A percentile compares a stretch with the other conserved stretches of the same genome.
phyloP scores from a whole-genome alignment of 2,888 invertebrate genomes.

The Polydrusus pterygomalis region DNA sequence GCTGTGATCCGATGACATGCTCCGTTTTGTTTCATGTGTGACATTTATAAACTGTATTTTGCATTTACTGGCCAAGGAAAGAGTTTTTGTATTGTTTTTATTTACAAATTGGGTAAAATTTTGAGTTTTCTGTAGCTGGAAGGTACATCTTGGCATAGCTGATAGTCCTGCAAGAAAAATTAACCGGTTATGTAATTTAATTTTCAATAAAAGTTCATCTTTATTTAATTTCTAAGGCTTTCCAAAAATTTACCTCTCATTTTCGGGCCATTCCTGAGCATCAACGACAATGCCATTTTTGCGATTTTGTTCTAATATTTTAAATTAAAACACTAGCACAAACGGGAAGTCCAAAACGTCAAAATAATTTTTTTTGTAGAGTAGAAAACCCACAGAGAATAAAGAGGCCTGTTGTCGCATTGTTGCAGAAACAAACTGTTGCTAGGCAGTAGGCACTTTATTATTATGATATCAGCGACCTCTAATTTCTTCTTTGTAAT shows the following conservation, averaged over 20 bases:
- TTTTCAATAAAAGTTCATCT: background rate
- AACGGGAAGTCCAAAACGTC: constrained; percentile 5
- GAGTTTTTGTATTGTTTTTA: constrained; percentile 47
- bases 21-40: constrained; percentile 56
- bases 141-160: constrained; percentile 49
- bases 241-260: constrained; percentile 62
- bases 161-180: constrained; percentile 53
- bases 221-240: background rate
- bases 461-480: too few relatives aligned
- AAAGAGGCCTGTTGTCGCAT: too few relatives aligned
- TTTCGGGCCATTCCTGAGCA: constrained; percentile 70
- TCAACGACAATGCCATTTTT: constrained; percentile 64
- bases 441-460: too few relatives aligned
- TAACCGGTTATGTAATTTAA: constrained; percentile 61
- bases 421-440: too few relatives aligned
- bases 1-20: constrained; percentile 74
- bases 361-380: constrained; percentile 1
- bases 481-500: too few relatives aligned
- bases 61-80: constrained; percentile 41
- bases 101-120: constrained; percentile 58
- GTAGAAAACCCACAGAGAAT: background rate
- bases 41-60: constrained; percentile 53
- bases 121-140: constrained; percentile 41
- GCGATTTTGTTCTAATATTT: constrained; percentile 9
- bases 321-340: background rate